These are phyloP conservation scores for Rhysida immarginata DNA, from an alignment of 1,140 invertebrate genomes.

Conservation along the genomic window DNA sequence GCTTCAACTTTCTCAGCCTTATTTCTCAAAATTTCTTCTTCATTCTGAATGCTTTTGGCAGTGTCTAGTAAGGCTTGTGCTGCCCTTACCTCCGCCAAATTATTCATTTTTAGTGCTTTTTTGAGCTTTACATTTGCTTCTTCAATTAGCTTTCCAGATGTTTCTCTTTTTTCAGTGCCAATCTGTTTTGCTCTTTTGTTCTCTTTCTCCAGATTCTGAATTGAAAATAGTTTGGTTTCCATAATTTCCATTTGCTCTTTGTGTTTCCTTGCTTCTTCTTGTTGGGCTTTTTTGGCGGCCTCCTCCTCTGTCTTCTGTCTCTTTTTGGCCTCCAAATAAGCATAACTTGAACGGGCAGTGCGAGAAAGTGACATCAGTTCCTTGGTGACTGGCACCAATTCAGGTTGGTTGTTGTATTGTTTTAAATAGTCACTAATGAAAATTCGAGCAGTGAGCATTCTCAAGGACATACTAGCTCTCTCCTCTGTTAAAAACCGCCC, in stretches of 20 bases:
- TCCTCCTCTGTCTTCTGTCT: not conserved
- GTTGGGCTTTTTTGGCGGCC: not conserved
- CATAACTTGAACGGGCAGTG: not conserved
- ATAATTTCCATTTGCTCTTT: not conserved
- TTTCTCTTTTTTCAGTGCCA: not conserved
- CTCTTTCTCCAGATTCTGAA: not conserved
- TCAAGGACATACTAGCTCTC: not conserved
- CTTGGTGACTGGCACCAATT: not conserved
- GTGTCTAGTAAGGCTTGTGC: not conserved
- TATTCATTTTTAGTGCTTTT: not conserved
- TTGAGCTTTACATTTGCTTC: not conserved
- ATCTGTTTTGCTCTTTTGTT: not conserved
- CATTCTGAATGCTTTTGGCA: not conserved
- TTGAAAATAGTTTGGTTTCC: not conserved
- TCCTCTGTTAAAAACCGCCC: slow-evolving; percentile 11
- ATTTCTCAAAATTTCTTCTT: not conserved
- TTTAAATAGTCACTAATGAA: not conserved
- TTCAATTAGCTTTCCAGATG: not conserved
- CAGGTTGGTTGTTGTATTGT: not conserved
- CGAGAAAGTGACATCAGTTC: not conserved
- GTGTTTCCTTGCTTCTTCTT: not conserved
- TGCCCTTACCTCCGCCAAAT: not conserved
- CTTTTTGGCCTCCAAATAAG: not conserved
- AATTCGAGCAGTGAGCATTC: not conserved
- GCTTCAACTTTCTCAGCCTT: not conserved